A percentile compares a stretch with the other conserved stretches of the same genome.
phyloP scores from a whole-genome alignment of 2,888 invertebrate species.

The Tetanocera ferruginea region DNA sequence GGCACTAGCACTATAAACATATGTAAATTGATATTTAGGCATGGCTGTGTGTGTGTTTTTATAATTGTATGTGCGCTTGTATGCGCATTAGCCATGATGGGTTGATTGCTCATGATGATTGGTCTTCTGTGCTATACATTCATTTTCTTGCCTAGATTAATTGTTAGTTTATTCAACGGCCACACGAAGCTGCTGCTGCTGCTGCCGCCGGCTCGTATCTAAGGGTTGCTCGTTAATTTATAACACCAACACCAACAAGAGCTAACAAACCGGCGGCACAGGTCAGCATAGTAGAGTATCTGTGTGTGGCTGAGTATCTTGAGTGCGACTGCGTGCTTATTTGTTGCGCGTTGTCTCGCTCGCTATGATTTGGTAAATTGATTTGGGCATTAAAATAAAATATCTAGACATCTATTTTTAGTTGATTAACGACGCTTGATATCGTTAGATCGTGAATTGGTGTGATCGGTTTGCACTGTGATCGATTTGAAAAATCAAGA shows the following conservation, averaged over 20 bases:
- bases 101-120: conserved; percentile 24
- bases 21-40: background rate
- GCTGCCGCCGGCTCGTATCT: too few relatives aligned
- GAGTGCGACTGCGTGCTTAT: conserved; percentile 23
- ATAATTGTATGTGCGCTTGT: conserved; percentile 21
- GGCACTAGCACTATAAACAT: background rate
- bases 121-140: background rate
- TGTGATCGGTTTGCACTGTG: background rate
- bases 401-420: conserved; percentile 62
- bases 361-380: conserved; percentile 37
- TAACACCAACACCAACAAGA: too few relatives aligned
- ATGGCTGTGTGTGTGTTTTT: conserved; percentile 29
- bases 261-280: too few relatives aligned
- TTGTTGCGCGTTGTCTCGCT: conserved; percentile 42
- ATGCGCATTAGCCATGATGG: background rate
- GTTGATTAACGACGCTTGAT: conserved; percentile 69
- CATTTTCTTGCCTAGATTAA: background rate
- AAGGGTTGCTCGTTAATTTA: too few relatives aligned
- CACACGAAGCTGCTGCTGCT: too few relatives aligned
- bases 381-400: conserved; percentile 41
- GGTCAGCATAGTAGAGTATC: background rate
- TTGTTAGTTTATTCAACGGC: too few relatives aligned
- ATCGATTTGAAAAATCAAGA: background rate
- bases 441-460: conserved; percentile 62
- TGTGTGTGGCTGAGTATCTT: conserved; percentile 25